phyloP scores from a whole-genome alignment of 2,797 vertebrate species.

The Rachycentron canadum region DNA sequence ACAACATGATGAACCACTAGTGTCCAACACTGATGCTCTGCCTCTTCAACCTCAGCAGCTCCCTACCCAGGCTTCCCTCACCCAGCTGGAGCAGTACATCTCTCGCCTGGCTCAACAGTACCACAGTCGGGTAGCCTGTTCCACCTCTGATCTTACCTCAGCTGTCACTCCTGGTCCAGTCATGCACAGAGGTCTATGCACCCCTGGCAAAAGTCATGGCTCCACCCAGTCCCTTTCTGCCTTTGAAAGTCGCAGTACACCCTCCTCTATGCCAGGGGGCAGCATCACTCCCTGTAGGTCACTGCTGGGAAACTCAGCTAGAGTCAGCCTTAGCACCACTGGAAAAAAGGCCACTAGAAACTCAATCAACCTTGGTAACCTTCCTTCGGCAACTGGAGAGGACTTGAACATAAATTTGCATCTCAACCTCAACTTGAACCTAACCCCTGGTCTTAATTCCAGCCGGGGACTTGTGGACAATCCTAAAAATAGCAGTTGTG shows the following conservation, averaged over 20 bases:
- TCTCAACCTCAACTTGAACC: slow-evolving; percentile 87
- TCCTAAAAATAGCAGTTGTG: slow-evolving; percentile 66
- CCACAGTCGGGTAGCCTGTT: slow-evolving; percentile 70
- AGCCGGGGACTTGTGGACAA: slow-evolving; percentile 64
- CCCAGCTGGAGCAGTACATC: slow-evolving; percentile 88
- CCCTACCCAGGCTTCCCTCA: slow-evolving; percentile 65
- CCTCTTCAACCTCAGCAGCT: slow-evolving; percentile 62
- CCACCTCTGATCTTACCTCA: slow-evolving; percentile 71
- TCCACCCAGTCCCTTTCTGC: slow-evolving; percentile 84
- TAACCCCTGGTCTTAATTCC: slow-evolving; percentile 81
- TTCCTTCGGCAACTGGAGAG: slow-evolving; percentile 86
- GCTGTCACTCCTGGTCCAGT: slow-evolving; percentile 38
- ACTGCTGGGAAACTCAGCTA: slow-evolving; percentile 83
- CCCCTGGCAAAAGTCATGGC: slow-evolving; percentile 78
- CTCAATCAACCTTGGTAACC: slow-evolving; percentile 88
- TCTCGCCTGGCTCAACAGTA: slow-evolving; percentile 85
- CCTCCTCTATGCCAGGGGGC: slow-evolving; percentile 68
- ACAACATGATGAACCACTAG: slow-evolving; percentile 64
- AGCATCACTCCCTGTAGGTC: slow-evolving; percentile 84
- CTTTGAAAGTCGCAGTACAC: slow-evolving; percentile 78
- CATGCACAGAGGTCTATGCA: slow-evolving; percentile 59
- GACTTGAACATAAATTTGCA: slow-evolving; percentile 87
- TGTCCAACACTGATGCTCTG: slow-evolving; percentile 67
- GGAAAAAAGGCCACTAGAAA: slow-evolving; percentile 86
- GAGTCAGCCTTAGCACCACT: slow-evolving; percentile 81